A percentile compares a stretch with the other conserved stretches of the same genome.
Evolutionary conservation across 1,140 invertebrate genomes (phyloP).

Genomic region (Drosophila miranda): DNA sequence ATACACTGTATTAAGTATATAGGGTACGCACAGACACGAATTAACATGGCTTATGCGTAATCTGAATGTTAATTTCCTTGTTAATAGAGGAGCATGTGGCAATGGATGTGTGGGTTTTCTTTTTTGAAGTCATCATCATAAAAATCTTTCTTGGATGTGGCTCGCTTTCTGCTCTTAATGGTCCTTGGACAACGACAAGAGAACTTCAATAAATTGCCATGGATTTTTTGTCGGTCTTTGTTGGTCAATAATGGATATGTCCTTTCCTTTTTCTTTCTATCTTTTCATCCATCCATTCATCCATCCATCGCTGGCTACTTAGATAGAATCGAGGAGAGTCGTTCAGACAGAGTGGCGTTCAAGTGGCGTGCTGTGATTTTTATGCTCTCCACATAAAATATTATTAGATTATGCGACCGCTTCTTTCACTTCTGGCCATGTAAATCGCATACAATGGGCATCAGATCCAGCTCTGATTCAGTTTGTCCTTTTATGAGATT

Average conservation of each 20-base stretch:
- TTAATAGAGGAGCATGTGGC: constrained; percentile 36
- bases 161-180: constrained; percentile 40
- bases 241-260: constrained; percentile 46
- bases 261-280: constrained; percentile 25
- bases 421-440: constrained; percentile 45
- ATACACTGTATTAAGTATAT: too few relatives aligned
- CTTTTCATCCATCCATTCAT: constrained; percentile 11
- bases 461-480: constrained; percentile 51
- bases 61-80: constrained; percentile 62
- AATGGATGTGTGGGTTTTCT: constrained; percentile 1
- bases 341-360: constrained; percentile 3
- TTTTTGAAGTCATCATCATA: constrained; percentile 43
- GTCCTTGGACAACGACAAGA: constrained; percentile 37
- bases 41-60: constrained; percentile 66
- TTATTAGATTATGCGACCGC: constrained; percentile 73
- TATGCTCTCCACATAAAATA: constrained; percentile 74
- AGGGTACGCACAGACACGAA: too few relatives aligned
- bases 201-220: constrained; percentile 57
- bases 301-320: background rate
- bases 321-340: constrained; percentile 1
- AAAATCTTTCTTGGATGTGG: constrained; percentile 18
- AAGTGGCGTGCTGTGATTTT: constrained; percentile 54
- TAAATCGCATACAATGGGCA: constrained; percentile 72
- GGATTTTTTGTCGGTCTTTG: constrained; percentile 52
- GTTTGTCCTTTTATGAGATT: constrained; percentile 52